These are phyloP conservation scores for Drosophila pseudotakahashii DNA, from an alignment of 2,888 invertebrate genomes.

Conservation along the genomic window DNA sequence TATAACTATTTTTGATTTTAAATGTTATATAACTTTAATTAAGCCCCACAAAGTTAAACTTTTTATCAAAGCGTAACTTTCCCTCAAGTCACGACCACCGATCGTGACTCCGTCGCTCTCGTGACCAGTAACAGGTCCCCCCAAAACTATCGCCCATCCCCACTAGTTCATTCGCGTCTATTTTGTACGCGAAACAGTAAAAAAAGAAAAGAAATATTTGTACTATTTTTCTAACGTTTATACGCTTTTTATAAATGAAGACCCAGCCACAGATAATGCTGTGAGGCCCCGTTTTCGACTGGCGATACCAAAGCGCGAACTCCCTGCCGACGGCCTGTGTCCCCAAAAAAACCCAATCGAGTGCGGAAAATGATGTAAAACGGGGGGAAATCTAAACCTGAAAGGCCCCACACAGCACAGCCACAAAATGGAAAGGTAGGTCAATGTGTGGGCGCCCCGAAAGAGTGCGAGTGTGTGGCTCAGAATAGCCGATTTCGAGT, in stretches of 20 bases:
- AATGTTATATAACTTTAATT: no score
- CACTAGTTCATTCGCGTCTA: constrained; percentile 72
- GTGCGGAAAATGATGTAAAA: constrained; percentile 67
- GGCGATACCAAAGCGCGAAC: constrained; percentile 51
- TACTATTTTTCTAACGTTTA: constrained; percentile 71
- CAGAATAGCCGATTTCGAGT: constrained; percentile 40
- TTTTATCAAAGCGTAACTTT: neutral
- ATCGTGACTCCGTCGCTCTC: constrained; percentile 1
- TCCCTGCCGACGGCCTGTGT: constrained; percentile 42
- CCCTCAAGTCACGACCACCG: neutral
- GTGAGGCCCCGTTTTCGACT: constrained; percentile 53
- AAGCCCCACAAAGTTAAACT: no score
- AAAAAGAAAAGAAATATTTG: constrained; percentile 72
- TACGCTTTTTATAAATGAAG: constrained; percentile 76
- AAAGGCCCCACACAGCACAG: constrained; percentile 68
- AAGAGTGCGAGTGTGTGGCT: constrained; percentile 48
- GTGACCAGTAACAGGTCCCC: constrained; percentile 20
- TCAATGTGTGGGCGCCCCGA: constrained; percentile 78
- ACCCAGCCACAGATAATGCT: constrained; percentile 63
- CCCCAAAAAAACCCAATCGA: constrained; percentile 57
- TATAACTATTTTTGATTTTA: no score
- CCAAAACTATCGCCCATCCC: constrained; percentile 44
- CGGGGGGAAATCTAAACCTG: constrained; percentile 60
- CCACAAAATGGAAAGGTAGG: constrained; percentile 83
- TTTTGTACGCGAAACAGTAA: constrained; percentile 75